Evolutionary conservation across 1,140 invertebrate genomes (phyloP), one percentile per base, ranked within the genome.

Genomic region (Heliconius melpomene): DNA sequence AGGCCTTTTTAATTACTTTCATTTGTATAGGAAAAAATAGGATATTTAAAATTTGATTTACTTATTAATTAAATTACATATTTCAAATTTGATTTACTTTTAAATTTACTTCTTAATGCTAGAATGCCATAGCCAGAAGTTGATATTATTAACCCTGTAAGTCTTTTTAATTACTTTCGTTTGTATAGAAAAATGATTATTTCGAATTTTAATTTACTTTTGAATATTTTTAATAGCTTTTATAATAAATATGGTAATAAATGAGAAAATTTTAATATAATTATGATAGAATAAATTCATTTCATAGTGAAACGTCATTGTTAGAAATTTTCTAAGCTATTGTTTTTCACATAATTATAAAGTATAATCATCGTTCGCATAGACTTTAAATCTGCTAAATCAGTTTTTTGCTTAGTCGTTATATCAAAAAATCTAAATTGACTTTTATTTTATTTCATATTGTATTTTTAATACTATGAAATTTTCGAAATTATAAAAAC

Each of bases 1-100:
- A 66, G 60, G 60, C 60, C 60, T 66, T 1, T 29, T 57, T 66
- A 66, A 66, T 66, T 66, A 66, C 23, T 66, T 66, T 66, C 26
- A 16, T 66, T 66, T 16, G 5, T 66, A 66, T 66, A 66, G 11
- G 6, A 66, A 66, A 52, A 66, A 66, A 29, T 66, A 6, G 5
- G 2, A 60, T 60, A 26, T 66, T 57, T 57, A 3, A 23, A 29
- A 29, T 29, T 26, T 29, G 9, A 66, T 9, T 13, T 29, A 66
- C 8, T 26, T 29, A 5, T 46, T 13, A 46, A 46, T 46, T 46
- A 46, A 46, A 5, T 46, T 66, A 7, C 32, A 60, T 60, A 26
- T 66, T 23, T 57, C 20, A 9, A 16, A 29, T 5, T 26, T 29
- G 1, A 66, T 11, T 13, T 29, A 66, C 7, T 26, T 29, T 46